Evolutionary conservation across 2,888 invertebrate species (phyloP).

Genomic region (Tinea semifulvella): DNA sequence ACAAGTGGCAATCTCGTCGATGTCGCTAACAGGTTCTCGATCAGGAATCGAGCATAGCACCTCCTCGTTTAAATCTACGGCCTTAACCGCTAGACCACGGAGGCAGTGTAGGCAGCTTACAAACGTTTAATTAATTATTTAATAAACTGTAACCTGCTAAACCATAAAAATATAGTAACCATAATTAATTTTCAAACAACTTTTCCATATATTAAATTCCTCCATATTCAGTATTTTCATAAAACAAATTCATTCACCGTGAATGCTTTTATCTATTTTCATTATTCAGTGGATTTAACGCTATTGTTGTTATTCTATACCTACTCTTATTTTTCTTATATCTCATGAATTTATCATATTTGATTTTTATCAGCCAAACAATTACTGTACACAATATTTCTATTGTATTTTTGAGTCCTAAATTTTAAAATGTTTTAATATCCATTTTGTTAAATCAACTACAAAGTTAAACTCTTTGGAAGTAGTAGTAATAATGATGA

Average conservation of each 20-base stretch:
- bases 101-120: too few species aligned
- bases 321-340: slow-evolving; percentile 12
- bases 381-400: slow-evolving; percentile 5
- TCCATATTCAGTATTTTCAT: slow-evolving; percentile 2
- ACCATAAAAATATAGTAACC: slow-evolving; percentile 1
- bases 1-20: too few species aligned
- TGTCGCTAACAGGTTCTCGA: too few species aligned
- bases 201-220: slow-evolving; percentile 1
- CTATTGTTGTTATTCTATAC: slow-evolving; percentile 12
- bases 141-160: too few species aligned
- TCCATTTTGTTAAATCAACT: too few species aligned
- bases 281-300: slow-evolving; percentile 13
- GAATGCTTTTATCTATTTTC: slow-evolving; percentile 13
- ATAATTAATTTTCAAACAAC: slow-evolving; percentile 4
- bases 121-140: too few species aligned
- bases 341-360: slow-evolving; percentile 14
- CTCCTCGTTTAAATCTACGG: too few species aligned
- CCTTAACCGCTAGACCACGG: too few species aligned
- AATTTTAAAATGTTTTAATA: neutral
- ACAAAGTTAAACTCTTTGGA: too few species aligned
- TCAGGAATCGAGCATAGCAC: too few species aligned
- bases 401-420: slow-evolving; percentile 5
- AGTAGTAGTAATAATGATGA: too few species aligned
- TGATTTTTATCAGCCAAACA: slow-evolving; percentile 5
- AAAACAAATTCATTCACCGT: slow-evolving; percentile 10